Conservation (phyloP, 1,140 invertebrate species). For the Adelges cooleyi region DNA sequence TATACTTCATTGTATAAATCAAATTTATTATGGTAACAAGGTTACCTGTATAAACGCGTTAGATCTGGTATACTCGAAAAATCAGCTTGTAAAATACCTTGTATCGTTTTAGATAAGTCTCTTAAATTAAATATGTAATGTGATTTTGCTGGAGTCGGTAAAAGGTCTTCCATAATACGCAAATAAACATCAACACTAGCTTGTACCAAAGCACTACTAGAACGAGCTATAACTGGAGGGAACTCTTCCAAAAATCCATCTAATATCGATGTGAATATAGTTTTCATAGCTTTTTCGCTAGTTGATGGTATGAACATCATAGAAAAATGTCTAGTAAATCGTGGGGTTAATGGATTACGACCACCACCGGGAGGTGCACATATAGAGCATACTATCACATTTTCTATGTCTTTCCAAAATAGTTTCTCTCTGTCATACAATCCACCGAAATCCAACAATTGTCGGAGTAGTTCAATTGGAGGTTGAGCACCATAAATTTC, state of each 20-base stretch:
- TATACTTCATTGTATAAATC: no score
- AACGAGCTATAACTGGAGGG: background rate
- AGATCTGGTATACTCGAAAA: background rate
- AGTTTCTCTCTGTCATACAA: conserved; percentile 75
- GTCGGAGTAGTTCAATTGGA: conserved; percentile 75
- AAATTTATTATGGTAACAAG: no score
- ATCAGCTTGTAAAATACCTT: conserved; percentile 42
- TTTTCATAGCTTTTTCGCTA: conserved; percentile 59
- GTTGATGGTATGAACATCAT: conserved; percentile 62
- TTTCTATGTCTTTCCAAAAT: conserved; percentile 74
- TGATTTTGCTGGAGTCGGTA: conserved; percentile 82
- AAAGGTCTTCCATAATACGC: conserved; percentile 45
- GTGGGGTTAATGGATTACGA: conserved; percentile 65
- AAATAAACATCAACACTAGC: conserved; percentile 7
- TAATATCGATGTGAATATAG: conserved; percentile 58
- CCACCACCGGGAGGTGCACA: conserved; percentile 84
- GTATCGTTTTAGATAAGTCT: conserved; percentile 86
- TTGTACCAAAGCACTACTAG: background rate
- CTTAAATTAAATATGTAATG: conserved; percentile 92
- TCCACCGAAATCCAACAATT: conserved; percentile 69
- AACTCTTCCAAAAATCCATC: conserved; percentile 4
- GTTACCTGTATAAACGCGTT: conserved; percentile 28
- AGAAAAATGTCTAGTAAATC: conserved; percentile 77
- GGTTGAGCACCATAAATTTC: conserved; percentile 80
- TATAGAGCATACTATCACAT: conserved; percentile 66